Base-by-base conservation (phyloP, 2,113 vertebrate genomes). In the Scomber scombrus region DNA sequence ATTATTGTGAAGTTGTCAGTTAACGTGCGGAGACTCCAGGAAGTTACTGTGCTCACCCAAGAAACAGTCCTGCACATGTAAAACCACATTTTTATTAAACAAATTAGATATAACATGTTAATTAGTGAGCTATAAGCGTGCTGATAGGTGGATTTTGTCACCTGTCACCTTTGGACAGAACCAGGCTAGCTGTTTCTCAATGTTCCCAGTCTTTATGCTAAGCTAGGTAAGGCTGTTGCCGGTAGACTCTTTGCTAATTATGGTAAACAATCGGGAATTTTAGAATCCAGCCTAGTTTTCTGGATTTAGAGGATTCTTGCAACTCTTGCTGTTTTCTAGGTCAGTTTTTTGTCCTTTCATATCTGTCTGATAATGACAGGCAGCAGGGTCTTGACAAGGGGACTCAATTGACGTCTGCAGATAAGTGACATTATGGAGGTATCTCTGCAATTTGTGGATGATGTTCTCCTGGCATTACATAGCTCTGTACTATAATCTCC, bases 401-500 rank as follows among this genome's bases (percentile, higher is more conserved):
- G 52, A n/a, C 74, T 70, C 23, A 55, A 6, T 69, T 29, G 46
- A 82, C 23, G 0, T 52, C 19, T 56, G 23, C 14, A 50, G 55
- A 75, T 67, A 75, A 67, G 66, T 61, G 49, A 72, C 66, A 76
- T 71, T 62, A 55, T 1, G 1, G 21, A 68, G 62, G 64, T 34
- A 70, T 75, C 49, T 62, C 40, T 70, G 55, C 83, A 78, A 66
- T 71, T 62, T 64, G 54, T 45, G 29, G 34, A 82, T 73, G 51
- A 74, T 65, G 57, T 4, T 65, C 13, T 60, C 67, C 58, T 10
- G 40, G 21, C n/a, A 64, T 63, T 47, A 21, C 67, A 63, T 57
- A 46, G 50, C 50, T 49, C 40, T 54, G 47, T 81, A 47, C 19
- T 13, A 16, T 60, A 69, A 78, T 75, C 74, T 65, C 16, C 29